Percentiles rank a stretch among this genome's conserved stretches.
phyloP scores from a whole-genome alignment of 2,888 invertebrate genomes.

The Rhogogaster chlorosoma region DNA sequence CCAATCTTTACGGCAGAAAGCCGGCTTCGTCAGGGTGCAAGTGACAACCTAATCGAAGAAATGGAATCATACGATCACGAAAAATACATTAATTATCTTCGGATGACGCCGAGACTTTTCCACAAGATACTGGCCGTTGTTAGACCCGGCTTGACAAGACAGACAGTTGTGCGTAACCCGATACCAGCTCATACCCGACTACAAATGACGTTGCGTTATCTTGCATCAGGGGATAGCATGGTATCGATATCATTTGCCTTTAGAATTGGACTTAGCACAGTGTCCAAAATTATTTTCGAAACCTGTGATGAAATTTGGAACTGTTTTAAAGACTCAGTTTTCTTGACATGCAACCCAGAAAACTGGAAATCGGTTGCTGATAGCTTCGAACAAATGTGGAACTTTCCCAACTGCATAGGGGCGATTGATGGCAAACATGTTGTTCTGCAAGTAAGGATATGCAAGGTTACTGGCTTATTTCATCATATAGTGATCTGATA shows the following conservation, averaged over 20 bases:
- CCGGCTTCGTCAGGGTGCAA: slow-evolving; percentile 58
- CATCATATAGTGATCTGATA: slow-evolving; percentile 10
- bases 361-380: slow-evolving; percentile 54
- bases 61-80: slow-evolving; percentile 45
- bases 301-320: slow-evolving; percentile 55
- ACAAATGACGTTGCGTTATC: slow-evolving; percentile 55
- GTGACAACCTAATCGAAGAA: slow-evolving; percentile 58
- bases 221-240: slow-evolving; percentile 56
- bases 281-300: slow-evolving; percentile 54
- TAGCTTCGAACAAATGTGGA: slow-evolving; percentile 53
- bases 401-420: slow-evolving; percentile 56
- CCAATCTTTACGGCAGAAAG: slow-evolving; percentile 56
- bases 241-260: slow-evolving; percentile 54
- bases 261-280: slow-evolving; percentile 50
- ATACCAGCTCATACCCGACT: slow-evolving; percentile 50
- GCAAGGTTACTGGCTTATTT: slow-evolving; percentile 8
- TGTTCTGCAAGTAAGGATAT: slow-evolving; percentile 51
- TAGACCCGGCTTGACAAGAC: slow-evolving; percentile 34
- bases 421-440: slow-evolving; percentile 55
- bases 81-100: slow-evolving; percentile 47
- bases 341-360: slow-evolving; percentile 43
- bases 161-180: slow-evolving; percentile 22
- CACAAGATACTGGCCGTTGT: slow-evolving; percentile 32
- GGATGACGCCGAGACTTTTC: slow-evolving; percentile 48
- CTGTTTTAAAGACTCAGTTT: slow-evolving; percentile 43